Evolutionary conservation across 2,888 invertebrate species (phyloP), one percentile per base, ranked within the genome.

Genomic region (Microplitis manilae): DNA sequence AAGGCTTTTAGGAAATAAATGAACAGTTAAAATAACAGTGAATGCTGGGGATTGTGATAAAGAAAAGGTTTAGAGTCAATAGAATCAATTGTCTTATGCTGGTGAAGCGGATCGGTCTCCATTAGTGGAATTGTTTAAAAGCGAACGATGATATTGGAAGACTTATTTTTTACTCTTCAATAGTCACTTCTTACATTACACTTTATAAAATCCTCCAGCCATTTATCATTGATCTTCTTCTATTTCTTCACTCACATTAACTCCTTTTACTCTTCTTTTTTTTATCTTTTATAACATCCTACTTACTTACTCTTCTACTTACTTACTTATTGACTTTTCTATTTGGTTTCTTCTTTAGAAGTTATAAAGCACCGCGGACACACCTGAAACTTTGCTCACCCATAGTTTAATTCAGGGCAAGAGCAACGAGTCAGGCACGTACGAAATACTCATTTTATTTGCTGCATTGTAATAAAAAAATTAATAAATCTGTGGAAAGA

Each of bases 351-450:
- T 67, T 13, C 62, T 71, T 70, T 38, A 41, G 77, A 64, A 64
- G 77, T 70, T 59, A 70, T 77, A n/a, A 78, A 85, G 82, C 79
- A 84, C 80, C 83, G 85, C 88, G 80, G 93, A 94, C 94, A 94
- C 95, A 95, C 95, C 95, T 95, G 95, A 95, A 95, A 94, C 94
- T 95, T 95, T 95, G 95, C 95, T 95, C 95, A 95, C 94, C 95
- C 94, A 90, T 64, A 65, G 40, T 85, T 81, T 84, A 41, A 69
- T 72, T 83, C 90, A 93, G 93, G 94, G 94, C 94, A 92, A 92
- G 94, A 94, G 95, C 94, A 95, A 94, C 92, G 93, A 94, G 94
- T 95, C 95, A 95, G 95, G 95, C 94, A 93, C 93, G 92, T 91
- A 91, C 92, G 93, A 92, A 91, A 91, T 91, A 92, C 86, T 85